Conservation (phyloP, 2,888 invertebrate species). For the Muschampia plurimacula region DNA sequence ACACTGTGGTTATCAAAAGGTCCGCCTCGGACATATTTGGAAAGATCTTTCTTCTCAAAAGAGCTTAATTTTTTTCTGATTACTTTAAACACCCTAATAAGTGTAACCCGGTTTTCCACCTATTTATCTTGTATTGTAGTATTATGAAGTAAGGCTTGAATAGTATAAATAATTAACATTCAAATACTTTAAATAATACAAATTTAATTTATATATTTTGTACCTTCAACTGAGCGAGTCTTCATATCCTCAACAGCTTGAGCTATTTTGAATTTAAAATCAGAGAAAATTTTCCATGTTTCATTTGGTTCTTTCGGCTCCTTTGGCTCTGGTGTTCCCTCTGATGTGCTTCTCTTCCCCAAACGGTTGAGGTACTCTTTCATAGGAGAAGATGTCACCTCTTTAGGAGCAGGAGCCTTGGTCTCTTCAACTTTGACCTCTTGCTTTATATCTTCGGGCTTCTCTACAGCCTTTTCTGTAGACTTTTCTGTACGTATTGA, state of each 20-base stretch:
- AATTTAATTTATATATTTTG: background rate
- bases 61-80: too few relatives aligned
- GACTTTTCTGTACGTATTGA: constrained; percentile 68
- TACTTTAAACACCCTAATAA: too few relatives aligned
- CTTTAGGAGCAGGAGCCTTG: constrained; percentile 62
- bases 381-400: constrained; percentile 80
- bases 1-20: too few relatives aligned
- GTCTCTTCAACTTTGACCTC: constrained; percentile 55
- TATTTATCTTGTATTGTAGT: too few relatives aligned
- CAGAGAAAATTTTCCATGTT: constrained; percentile 90
- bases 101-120: too few relatives aligned
- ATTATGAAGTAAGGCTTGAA: too few relatives aligned
- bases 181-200: background rate
- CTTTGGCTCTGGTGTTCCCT: constrained; percentile 76
- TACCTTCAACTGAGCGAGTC: constrained; percentile 87
- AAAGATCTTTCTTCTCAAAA: too few relatives aligned
- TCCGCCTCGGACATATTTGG: too few relatives aligned
- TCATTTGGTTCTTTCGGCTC: constrained; percentile 76
- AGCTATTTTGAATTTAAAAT: constrained; percentile 90
- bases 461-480: constrained; percentile 68
- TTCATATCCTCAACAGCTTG: constrained; percentile 92
- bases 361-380: constrained; percentile 85
- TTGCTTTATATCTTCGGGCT: constrained; percentile 58
- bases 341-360: constrained; percentile 87
- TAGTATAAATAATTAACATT: too few relatives aligned